Evolutionary conservation across 2,888 invertebrate species (phyloP).

Genomic region (Ceratothoa steindachneri): DNA sequence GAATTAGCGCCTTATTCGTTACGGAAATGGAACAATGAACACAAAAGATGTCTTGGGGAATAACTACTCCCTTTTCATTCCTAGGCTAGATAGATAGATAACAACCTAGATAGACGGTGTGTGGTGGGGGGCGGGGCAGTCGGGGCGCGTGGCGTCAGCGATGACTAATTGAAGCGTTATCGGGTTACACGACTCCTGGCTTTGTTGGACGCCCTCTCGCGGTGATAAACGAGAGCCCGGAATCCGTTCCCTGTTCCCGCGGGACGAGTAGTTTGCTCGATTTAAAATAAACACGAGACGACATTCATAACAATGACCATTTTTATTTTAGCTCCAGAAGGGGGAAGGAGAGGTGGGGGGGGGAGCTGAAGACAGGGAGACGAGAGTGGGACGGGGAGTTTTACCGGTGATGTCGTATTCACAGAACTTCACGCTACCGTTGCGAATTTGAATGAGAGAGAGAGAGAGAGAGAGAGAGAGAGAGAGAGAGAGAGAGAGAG

Average conservation of each 20-base stretch:
- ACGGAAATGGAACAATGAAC: no score
- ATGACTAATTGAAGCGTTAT: slow-evolving; percentile 15
- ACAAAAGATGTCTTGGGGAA: no score
- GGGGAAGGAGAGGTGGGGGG: not conserved
- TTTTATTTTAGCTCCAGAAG: not conserved
- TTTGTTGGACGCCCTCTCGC: not conserved
- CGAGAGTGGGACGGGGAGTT: no score
- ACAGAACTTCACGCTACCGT: no score
- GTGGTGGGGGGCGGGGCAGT: not conserved
- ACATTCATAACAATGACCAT: slow-evolving; percentile 2
- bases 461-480: no score
- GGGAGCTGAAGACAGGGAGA: not conserved
- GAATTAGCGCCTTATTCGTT: no score
- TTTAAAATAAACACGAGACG: slow-evolving; percentile 6
- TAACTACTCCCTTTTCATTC: no score
- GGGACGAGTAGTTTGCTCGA: not conserved
- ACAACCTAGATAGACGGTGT: no score
- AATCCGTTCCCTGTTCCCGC: slow-evolving; percentile 1
- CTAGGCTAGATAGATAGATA: no score
- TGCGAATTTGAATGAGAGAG: no score
- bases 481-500: no score
- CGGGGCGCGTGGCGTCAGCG: not conserved
- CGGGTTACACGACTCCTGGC: slow-evolving; percentile 2
- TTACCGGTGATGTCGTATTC: no score
- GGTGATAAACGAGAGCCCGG: slow-evolving; percentile 1